Evolutionary conservation across 2,888 invertebrate genomes (phyloP).

Genomic region (Leucophenga montana): DNA sequence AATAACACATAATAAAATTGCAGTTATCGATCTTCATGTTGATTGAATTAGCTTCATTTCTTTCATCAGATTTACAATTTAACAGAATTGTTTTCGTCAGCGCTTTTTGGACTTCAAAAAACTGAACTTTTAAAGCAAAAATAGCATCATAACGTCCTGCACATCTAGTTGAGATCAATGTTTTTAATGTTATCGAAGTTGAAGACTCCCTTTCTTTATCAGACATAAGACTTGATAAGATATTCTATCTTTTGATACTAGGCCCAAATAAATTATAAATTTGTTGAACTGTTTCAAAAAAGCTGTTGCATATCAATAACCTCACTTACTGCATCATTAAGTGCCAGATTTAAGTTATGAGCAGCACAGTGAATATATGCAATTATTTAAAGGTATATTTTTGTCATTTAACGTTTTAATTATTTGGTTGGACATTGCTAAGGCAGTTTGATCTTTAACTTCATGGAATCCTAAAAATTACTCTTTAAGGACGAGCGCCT

Average conservation of each 20-base stretch:
- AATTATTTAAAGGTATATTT: no score
- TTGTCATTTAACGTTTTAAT: no score
- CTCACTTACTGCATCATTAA: no score
- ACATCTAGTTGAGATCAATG: neutral
- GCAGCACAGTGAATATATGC: no score
- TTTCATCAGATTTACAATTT: slow-evolving; percentile 23
- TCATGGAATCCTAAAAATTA: no score
- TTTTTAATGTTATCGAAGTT: slow-evolving; percentile 5
- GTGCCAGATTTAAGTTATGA: no score
- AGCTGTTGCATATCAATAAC: neutral
- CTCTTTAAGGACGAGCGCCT: no score
- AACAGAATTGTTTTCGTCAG: slow-evolving; percentile 14
- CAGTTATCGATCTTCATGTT: slow-evolving; percentile 25
- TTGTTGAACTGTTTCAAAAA: slow-evolving; percentile 21
- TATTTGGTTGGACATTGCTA: no score
- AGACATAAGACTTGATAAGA: slow-evolving; percentile 19
- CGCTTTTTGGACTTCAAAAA: no score
- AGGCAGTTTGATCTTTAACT: no score
- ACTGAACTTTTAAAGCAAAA: slow-evolving; percentile 2
- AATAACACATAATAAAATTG: slow-evolving; percentile 23
- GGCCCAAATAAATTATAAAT: slow-evolving; percentile 26
- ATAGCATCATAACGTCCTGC: neutral
- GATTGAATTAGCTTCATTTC: slow-evolving; percentile 21
- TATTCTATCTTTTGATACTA: slow-evolving; percentile 31
- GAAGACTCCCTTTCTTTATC: neutral